Evolutionary conservation across 2,888 invertebrate genomes (phyloP).

Genomic region (Rotaria macrura): DNA sequence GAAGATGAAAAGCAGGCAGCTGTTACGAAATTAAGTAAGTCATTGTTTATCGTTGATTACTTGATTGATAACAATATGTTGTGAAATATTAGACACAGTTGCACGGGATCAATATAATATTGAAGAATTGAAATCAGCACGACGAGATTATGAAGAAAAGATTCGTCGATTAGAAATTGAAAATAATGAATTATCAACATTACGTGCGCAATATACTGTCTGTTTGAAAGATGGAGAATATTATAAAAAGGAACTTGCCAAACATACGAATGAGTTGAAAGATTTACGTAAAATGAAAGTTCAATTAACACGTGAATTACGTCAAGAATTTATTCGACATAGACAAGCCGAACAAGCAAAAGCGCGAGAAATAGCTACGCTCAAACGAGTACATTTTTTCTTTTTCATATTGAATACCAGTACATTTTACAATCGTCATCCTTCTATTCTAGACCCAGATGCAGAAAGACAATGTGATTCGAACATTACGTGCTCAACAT

Average conservation of each 20-base stretch:
- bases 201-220: conserved; percentile 9
- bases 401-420: too few species aligned
- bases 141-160: conserved; percentile 11
- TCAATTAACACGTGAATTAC: conserved; percentile 18
- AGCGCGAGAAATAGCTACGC: conserved; percentile 74
- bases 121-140: conserved; percentile 19
- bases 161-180: conserved; percentile 22
- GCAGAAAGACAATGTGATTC: conserved; percentile 73
- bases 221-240: conserved; percentile 17
- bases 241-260: background rate
- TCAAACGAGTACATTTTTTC: conserved; percentile 66
- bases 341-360: conserved; percentile 67
- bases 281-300: conserved; percentile 22
- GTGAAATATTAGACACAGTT: background rate
- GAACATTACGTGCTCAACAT: conserved; percentile 71
- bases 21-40: background rate
- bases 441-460: conserved; percentile 47
- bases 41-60: background rate
- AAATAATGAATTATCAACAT: conserved; percentile 5
- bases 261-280: conserved; percentile 7
- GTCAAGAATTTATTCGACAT: conserved; percentile 59
- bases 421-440: too few species aligned
- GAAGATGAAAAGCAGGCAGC: conserved; percentile 12
- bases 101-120: conserved; percentile 2
- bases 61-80: too few species aligned